Conservation (phyloP, 2,113 vertebrate species). For the Callipepla californica region DNA sequence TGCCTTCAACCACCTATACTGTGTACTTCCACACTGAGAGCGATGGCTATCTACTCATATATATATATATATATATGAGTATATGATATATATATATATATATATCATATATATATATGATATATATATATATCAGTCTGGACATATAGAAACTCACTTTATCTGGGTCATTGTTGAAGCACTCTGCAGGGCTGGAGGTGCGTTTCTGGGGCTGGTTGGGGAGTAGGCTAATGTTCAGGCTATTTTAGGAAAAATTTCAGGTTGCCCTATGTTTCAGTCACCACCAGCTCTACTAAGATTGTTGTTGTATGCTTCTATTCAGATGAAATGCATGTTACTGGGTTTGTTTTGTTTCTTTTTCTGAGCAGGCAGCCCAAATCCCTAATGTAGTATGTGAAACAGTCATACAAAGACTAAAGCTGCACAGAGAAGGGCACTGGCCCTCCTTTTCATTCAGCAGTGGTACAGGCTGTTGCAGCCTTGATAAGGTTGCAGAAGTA, state of each 20-base stretch:
- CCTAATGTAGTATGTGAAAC: fast-evolving
- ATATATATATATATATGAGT: no score
- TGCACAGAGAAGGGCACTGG: neutral
- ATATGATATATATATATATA: neutral
- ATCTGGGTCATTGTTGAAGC: neutral
- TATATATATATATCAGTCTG: neutral
- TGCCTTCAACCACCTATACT: neutral
- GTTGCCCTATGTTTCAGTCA: neutral
- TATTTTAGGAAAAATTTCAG: neutral
- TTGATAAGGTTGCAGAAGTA: neutral
- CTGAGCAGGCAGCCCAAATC: neutral
- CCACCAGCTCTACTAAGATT: fast-evolving
- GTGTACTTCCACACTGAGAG: neutral
- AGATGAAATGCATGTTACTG: neutral
- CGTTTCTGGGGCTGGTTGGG: neutral
- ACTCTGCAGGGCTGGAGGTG: neutral
- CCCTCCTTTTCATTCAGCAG: neutral
- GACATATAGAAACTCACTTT: neutral
- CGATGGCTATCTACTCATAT: neutral
- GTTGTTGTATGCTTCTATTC: neutral
- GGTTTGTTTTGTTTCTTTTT: neutral
- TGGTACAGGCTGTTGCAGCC: neutral
- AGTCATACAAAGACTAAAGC: neutral
- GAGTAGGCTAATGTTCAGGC: neutral
- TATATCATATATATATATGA: no score